Evolutionary conservation across 2,113 vertebrate species (phyloP).

Genomic region (Dasyornis broadbenti): DNA sequence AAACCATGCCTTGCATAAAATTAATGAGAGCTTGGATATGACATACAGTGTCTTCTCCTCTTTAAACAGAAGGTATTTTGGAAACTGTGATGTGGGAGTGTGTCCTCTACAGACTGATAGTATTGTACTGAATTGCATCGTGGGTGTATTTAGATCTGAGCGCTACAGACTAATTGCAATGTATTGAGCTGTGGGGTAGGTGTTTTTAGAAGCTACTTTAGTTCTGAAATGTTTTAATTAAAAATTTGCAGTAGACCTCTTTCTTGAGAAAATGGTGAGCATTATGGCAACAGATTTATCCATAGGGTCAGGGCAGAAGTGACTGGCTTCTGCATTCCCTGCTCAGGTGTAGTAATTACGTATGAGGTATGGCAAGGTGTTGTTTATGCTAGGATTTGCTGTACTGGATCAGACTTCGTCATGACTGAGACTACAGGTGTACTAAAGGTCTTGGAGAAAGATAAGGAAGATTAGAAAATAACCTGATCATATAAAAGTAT

Average conservation of each 20-base stretch:
- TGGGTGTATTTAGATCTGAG: neutral
- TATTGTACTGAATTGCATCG: neutral
- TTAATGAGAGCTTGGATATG: neutral
- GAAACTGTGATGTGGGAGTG: neutral
- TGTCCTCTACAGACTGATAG: neutral
- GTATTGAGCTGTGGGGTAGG: neutral
- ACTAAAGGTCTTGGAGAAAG: neutral
- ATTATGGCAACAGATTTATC: neutral
- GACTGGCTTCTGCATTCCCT: neutral
- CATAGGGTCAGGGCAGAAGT: neutral
- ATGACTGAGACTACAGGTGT: fast-evolving
- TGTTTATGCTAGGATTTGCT: neutral
- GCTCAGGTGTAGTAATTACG: neutral
- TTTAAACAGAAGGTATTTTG: neutral
- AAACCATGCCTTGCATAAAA: neutral
- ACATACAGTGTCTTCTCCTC: neutral
- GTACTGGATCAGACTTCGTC: neutral
- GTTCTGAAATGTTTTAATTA: neutral
- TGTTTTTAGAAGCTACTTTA: neutral
- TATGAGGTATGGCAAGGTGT: fast-evolving
- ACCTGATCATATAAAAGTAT: neutral
- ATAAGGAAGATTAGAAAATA: neutral
- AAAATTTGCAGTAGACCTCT: neutral
- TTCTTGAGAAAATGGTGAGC: neutral
- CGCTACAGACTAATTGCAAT: neutral